These are phyloP conservation scores for Dryobotodes eremita DNA, from an alignment of 2,888 invertebrate species.

Conservation along the genomic window DNA sequence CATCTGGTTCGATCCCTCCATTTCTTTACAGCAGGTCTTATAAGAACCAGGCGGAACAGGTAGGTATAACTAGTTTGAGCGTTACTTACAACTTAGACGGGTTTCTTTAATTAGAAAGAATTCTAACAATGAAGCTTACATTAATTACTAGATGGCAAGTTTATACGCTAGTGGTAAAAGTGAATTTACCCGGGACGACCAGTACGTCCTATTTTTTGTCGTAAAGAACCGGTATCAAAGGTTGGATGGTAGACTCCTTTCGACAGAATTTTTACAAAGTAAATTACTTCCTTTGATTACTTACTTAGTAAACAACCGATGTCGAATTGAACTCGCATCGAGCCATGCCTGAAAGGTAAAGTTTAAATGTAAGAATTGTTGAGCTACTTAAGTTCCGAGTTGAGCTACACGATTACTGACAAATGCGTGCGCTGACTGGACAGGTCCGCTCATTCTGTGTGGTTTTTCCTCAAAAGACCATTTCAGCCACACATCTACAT, in stretches of 20 bases:
- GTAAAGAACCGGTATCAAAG: neutral
- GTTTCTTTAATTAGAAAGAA: slow-evolving; percentile 44
- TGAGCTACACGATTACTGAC: too few species aligned
- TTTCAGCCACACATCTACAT: too few species aligned
- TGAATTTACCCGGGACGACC: neutral
- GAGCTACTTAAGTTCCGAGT: too few species aligned
- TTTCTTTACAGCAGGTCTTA: slow-evolving; percentile 19
- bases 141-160: neutral
- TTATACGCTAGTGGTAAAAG: neutral
- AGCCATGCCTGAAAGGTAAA: neutral
- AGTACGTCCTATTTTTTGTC: too few species aligned
- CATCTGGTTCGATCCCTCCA: slow-evolving; percentile 26
- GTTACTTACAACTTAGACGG: slow-evolving; percentile 27
- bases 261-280: neutral
- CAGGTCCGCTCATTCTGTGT: too few species aligned
- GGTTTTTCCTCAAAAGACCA: too few species aligned
- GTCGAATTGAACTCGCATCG: neutral
- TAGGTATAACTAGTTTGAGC: slow-evolving; percentile 30
- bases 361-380: neutral
- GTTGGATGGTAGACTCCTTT: neutral
- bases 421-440: too few species aligned
- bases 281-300: slow-evolving; percentile 3
- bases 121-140: slow-evolving; percentile 30
- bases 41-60: slow-evolving; percentile 16
- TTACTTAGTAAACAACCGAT: neutral